These are phyloP conservation scores for Cerceris ruficornis DNA, from an alignment of 2,888 invertebrate genomes.

Conservation along the genomic window DNA sequence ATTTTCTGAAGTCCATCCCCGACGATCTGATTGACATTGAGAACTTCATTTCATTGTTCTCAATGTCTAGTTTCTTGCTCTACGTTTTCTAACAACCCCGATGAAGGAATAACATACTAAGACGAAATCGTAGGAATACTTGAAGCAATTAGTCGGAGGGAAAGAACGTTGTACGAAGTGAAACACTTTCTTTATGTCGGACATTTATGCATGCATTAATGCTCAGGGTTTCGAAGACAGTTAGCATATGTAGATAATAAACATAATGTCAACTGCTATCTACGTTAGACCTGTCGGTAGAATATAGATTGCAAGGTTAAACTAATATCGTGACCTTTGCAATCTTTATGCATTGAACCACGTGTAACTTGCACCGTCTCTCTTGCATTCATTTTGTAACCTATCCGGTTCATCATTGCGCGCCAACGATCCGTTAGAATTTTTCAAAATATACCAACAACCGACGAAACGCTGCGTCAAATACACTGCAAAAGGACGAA, in stretches of 20 bases:
- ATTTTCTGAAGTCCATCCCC: not conserved
- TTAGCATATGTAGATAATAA: slow-evolving; percentile 43
- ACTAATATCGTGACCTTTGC: slow-evolving; percentile 58
- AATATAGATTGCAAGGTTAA: slow-evolving; percentile 51
- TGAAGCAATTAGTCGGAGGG: too few relatives aligned
- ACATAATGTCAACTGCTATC: slow-evolving; percentile 48
- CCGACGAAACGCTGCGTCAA: too few relatives aligned
- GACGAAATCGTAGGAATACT: too few relatives aligned
- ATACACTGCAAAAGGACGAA: too few relatives aligned
- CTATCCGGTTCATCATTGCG: not conserved
- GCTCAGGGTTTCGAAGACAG: slow-evolving; percentile 3
- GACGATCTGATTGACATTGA: not conserved
- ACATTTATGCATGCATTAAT: not conserved
- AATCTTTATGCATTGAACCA: slow-evolving; percentile 34
- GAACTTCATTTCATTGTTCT: not conserved
- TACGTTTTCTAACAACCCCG: too few relatives aligned
- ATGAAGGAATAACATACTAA: too few relatives aligned
- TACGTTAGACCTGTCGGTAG: slow-evolving; percentile 28
- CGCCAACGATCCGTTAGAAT: too few relatives aligned
- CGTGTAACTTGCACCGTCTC: slow-evolving; percentile 40
- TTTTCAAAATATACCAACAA: too few relatives aligned
- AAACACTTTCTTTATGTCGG: too few relatives aligned
- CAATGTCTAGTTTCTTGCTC: too few relatives aligned
- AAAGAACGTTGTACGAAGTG: too few relatives aligned
- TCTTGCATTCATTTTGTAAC: slow-evolving; percentile 43